A percentile compares a stretch with the other conserved stretches of the same genome.
phyloP scores from a whole-genome alignment of 2,888 invertebrate species.

The Acanthosoma haemorrhoidale region DNA sequence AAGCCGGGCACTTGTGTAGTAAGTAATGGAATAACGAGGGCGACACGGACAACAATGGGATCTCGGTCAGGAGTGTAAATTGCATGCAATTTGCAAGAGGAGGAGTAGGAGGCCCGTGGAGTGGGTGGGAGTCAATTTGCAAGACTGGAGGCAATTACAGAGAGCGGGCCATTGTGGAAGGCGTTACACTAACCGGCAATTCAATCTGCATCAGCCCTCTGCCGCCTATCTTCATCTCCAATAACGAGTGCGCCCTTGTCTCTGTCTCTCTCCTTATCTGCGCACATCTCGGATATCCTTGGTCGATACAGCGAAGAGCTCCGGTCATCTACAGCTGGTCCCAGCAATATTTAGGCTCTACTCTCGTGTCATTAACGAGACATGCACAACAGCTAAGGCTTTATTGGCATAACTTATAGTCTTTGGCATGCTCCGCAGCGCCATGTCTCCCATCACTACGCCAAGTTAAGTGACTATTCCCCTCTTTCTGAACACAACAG shows the following conservation, averaged over 20 bases:
- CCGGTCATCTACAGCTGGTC: no score
- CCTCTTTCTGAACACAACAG: no score
- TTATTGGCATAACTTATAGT: no score
- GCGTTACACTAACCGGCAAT: slow-evolving; percentile 11
- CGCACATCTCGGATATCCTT: no score
- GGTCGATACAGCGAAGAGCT: no score
- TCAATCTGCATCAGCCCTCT: neutral
- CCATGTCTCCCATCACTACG: no score
- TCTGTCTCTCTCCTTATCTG: neutral
- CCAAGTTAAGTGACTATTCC: no score
- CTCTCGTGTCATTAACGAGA: no score
- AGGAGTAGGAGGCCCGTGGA: no score
- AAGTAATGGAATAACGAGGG: neutral
- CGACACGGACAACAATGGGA: slow-evolving; percentile 3
- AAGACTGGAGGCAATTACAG: neutral
- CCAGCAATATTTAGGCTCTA: no score
- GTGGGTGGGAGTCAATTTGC: slow-evolving; percentile 12
- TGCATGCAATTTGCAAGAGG: neutral
- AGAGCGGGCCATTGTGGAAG: neutral
- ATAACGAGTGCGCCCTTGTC: neutral
- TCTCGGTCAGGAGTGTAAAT: slow-evolving; percentile 8
- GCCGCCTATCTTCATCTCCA: neutral
- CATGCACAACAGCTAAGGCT: no score
- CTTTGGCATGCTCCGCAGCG: no score
- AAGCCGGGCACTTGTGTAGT: neutral